A percentile compares a stretch with the other conserved stretches of the same genome.
These are phyloP conservation scores for Diaprepes abbreviatus DNA, from an alignment of 2,888 invertebrate genomes.

Conservation along the genomic window DNA sequence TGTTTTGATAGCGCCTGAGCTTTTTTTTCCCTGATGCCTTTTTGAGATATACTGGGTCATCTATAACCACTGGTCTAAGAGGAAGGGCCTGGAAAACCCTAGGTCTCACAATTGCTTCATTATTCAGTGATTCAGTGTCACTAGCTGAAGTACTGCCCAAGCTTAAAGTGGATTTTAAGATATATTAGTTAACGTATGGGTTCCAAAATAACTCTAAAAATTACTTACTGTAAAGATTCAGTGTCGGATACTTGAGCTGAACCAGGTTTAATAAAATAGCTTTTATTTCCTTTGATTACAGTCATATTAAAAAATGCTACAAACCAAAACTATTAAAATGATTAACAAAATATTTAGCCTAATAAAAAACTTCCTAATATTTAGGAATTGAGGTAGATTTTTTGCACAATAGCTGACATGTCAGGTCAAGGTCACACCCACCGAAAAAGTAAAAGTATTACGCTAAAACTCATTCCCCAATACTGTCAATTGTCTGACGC, in stretches of 20 bases:
- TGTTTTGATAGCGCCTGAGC: slow-evolving; percentile 58
- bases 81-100: slow-evolving; percentile 46
- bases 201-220: slow-evolving; percentile 3
- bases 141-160: slow-evolving; percentile 57
- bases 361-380: no score
- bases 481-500: no score
- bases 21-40: slow-evolving; percentile 59
- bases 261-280: slow-evolving; percentile 55
- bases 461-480: no score
- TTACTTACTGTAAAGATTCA: slow-evolving; percentile 60
- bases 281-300: slow-evolving; percentile 57
- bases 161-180: slow-evolving; percentile 54
- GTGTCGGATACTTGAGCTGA: slow-evolving; percentile 57
- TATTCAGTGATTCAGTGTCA: slow-evolving; percentile 58
- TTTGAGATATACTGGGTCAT: slow-evolving; percentile 54
- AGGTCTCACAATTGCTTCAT: slow-evolving; percentile 51
- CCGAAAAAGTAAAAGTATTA: no score
- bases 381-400: no score
- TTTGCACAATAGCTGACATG: no score
- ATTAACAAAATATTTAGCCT: no score
- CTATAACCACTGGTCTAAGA: slow-evolving; percentile 47
- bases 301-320: slow-evolving; percentile 54
- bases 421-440: no score
- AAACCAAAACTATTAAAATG: no score
- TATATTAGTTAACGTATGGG: slow-evolving; percentile 2